Evolutionary conservation across 1,140 invertebrate species (phyloP), one percentile per base, ranked within the genome.

Genomic region (Drosophila melanica): DNA sequence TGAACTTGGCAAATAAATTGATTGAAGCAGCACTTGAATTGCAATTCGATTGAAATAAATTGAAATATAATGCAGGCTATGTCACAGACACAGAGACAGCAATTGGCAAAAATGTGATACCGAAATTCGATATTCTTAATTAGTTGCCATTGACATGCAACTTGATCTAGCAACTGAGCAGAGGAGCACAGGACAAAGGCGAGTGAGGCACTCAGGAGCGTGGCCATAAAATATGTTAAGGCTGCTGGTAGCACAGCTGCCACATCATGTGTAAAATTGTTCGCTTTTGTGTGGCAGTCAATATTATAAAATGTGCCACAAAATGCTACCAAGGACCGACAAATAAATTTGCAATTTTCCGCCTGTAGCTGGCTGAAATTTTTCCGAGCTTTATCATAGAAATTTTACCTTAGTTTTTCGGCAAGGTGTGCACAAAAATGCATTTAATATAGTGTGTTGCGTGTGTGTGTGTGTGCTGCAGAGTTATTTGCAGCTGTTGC

Each of bases 311-410:
- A 64, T 67, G 66, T 84, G 66, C 62, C 75, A 81, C 75, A 82
- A 75, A 65, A 68, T 67, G 75, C 69, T 82, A 67, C 66, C 75
- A 58, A 33, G 41, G 69, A 64, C 65, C 39, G 48, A 63, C 70
- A 86, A 79, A 86, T 81, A 87, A 87, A 87, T 87, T 87, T 82
- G 41, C 84, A 87, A 87, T 87, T 86, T 86, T 59, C 71, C 59
- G 48, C 8, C 33, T 44, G 37, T 58, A 72, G 68, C 68, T 78
- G 57, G 62, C 55, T 37, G 51, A 76, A 69, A 68, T 79, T 77
- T 68, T 50, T 37, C 27, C n/a, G 23, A 69, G 75, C 58, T 71
- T 69, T 45, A 75, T 55, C 77, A 85, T 55, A 70, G 81, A 39
- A 69, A 72, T 67, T 72, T 63, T 67, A 54, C 70, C 41, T 71